Evolutionary conservation across 2,113 vertebrate species (phyloP).

Genomic region (Cricetomys ansorgei): DNA sequence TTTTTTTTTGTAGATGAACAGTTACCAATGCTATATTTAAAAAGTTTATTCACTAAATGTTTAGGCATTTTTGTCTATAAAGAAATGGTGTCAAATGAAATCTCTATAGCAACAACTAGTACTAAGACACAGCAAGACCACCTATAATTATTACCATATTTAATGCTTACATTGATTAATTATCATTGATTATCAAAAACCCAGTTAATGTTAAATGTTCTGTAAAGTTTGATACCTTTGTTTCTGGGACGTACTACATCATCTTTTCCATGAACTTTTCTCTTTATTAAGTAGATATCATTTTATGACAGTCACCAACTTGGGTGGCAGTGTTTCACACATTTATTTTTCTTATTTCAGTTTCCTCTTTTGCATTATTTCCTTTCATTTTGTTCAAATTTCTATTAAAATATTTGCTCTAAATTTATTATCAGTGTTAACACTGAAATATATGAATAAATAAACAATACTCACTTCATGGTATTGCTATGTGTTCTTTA

Average conservation of each 20-base stretch:
- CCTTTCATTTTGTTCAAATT: background rate
- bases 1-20: background rate
- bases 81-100: background rate
- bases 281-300: background rate
- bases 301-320: background rate
- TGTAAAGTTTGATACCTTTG: background rate
- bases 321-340: background rate
- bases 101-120: background rate
- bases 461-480: background rate
- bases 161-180: too few relatives aligned
- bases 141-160: background rate
- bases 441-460: background rate
- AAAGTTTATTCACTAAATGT: background rate
- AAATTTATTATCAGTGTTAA: background rate
- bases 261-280: background rate
- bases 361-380: slow-evolving; percentile 13
- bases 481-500: background rate
- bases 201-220: background rate
- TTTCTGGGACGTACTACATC: background rate
- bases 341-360: background rate
- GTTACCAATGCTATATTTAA: background rate
- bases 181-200: background rate
- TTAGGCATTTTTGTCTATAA: background rate
- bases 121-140: background rate
- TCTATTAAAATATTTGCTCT: background rate